Evolutionary conservation across 2,797 vertebrate species (phyloP), one percentile per base, ranked within the genome.

Genomic region (Microhierax caerulescens): DNA sequence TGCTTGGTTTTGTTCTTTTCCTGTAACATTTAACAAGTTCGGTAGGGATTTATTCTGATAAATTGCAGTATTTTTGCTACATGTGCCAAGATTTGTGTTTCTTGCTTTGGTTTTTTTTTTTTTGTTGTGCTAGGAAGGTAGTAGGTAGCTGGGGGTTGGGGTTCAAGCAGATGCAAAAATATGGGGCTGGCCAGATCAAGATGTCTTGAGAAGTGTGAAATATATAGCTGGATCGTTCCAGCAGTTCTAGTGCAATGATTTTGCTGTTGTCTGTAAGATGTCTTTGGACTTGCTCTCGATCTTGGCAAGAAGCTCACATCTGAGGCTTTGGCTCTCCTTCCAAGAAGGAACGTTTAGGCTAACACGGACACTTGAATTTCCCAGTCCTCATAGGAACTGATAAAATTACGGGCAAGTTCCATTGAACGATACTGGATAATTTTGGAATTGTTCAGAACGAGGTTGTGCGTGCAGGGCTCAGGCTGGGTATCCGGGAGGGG

Each of bases 31-130:
- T 68, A 15, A 59, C 54, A 86, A 51, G 36, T 7, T 56, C 64
- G 60, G 15, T 16, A 25, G 22, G 48, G 32, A 50, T 72, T 51
- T 84, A 48, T 34, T 56, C 63, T 86, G 37, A 21, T 41, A 43
- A 37, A 28, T 89, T 28, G 10, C 32, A 12, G 24, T 34, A 11
- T 23, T 20, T 90, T 80, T 39, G 16, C 63, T 34, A 9, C 10
- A 0, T 7, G 6, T 41, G 50, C 25, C 5, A 9, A 32, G 24
- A 41, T 30, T 0, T 11, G 18, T 30, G 41, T 82, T 20, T 28
- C 6, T 41, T n/a, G 53, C 5, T 23, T 63, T 59, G 27, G 5
- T 5, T 0, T 0, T 37, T 69, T 5, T 0, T 0, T 37, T 69
- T 88, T 39, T 70, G 8, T 30, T 28, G 65, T 36, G 6, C 15